A percentile compares a stretch with the other conserved stretches of the same genome.
Evolutionary conservation across 2,888 invertebrate genomes (phyloP).

Genomic region (Loripinus fragilis): DNA sequence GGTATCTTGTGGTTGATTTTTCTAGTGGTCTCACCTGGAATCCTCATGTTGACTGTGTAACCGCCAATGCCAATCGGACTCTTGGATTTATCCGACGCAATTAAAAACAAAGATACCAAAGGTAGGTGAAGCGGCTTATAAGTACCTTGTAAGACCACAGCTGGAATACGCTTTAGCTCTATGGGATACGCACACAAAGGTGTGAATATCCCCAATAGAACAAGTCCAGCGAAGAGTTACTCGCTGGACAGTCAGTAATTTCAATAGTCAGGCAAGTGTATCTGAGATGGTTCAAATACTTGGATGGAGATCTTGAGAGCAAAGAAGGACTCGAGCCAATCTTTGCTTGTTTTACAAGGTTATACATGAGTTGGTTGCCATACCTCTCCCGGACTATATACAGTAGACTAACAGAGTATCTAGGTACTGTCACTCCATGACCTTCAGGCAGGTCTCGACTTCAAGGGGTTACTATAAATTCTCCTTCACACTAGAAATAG

Average conservation of each 20-base stretch:
- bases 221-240: background rate
- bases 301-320: background rate
- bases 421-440: background rate
- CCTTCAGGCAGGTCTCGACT: background rate
- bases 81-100: no score
- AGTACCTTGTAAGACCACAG: background rate
- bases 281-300: background rate
- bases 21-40: no score
- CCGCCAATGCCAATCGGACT: no score
- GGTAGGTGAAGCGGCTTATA: background rate
- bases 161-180: background rate
- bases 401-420: background rate
- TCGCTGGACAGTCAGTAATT: slow-evolving; percentile 5
- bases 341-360: slow-evolving; percentile 1
- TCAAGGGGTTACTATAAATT: background rate
- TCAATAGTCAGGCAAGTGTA: background rate
- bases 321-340: background rate
- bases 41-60: no score
- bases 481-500: no score
- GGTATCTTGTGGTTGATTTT: no score
- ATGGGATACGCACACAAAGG: background rate
- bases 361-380: background rate
- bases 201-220: background rate
- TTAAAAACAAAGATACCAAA: slow-evolving; percentile 5
- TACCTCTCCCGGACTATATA: background rate